These are phyloP conservation scores for Priocnemis perturbator DNA, from an alignment of 2,888 invertebrate species.

Conservation along the genomic window DNA sequence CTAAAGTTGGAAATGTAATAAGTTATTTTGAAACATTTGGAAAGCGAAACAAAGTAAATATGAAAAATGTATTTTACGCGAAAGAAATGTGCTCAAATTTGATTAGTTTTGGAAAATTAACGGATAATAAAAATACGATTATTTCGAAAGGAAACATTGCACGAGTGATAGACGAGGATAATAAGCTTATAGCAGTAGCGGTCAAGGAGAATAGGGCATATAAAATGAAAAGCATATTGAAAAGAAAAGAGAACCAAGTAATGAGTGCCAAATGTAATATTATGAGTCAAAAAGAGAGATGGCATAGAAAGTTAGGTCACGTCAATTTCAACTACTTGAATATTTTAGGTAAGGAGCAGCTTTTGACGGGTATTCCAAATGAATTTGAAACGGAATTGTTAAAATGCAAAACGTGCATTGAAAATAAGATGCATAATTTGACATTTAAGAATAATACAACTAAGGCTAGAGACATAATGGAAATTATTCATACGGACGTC, in stretches of 20 bases:
- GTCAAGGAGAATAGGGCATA: constrained; percentile 22
- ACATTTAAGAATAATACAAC: constrained; percentile 51
- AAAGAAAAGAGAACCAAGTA: constrained; percentile 13
- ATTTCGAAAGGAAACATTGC: constrained; percentile 13
- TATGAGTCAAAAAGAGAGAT: constrained; percentile 47
- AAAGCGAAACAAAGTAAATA: constrained; percentile 17
- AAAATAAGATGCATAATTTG: constrained; percentile 48
- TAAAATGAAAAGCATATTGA: constrained; percentile 24
- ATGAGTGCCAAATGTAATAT: constrained; percentile 18
- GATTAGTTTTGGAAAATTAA: constrained; percentile 21
- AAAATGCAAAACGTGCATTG: constrained; percentile 45
- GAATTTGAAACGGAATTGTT: constrained; percentile 40
- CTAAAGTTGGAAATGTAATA: constrained; percentile 25
- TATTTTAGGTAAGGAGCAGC: constrained; percentile 39
- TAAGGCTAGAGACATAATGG: constrained; percentile 8
- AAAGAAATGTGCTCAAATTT: constrained; percentile 23
- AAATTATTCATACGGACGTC: not conserved
- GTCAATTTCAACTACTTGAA: constrained; percentile 51
- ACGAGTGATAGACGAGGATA: constrained; percentile 13
- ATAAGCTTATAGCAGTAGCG: constrained; percentile 16
- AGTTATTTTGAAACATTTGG: constrained; percentile 16
- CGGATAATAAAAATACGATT: constrained; percentile 22
- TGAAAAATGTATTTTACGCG: constrained; percentile 22
- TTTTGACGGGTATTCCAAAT: constrained; percentile 42
- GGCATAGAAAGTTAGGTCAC: constrained; percentile 50